phyloP scores from a whole-genome alignment of 2,888 invertebrate species.

The Smittia sp. region DNA sequence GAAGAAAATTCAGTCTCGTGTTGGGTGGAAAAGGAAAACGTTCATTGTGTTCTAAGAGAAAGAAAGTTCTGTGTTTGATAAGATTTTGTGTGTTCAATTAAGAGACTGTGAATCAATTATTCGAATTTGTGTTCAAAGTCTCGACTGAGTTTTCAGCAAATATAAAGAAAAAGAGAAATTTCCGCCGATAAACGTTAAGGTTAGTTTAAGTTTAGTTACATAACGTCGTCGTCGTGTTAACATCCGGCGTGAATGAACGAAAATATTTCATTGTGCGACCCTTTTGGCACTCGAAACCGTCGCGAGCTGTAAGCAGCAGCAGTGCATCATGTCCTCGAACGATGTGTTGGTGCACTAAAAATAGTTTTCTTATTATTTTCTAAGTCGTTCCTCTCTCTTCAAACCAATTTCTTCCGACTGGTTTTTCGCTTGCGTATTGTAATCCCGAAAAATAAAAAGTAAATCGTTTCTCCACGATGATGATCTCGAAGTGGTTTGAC shows the following conservation, averaged over 20 bases:
- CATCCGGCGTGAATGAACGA: constrained; percentile 11
- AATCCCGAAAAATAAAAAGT: constrained; percentile 12
- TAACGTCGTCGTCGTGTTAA: background rate
- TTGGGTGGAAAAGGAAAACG: background rate
- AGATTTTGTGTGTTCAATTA: too few relatives aligned
- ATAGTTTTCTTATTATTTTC: constrained; percentile 36
- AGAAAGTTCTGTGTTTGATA: background rate
- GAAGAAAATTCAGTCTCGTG: background rate
- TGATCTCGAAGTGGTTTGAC: constrained; percentile 40
- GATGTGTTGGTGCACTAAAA: constrained; percentile 19
- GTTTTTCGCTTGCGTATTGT: constrained; percentile 4
- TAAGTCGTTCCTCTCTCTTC: background rate
- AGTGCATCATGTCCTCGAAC: constrained; percentile 27
- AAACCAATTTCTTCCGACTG: constrained; percentile 13
- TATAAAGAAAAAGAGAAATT: background rate
- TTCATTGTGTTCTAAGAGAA: background rate
- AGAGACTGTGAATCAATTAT: too few relatives aligned
- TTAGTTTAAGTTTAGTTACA: background rate
- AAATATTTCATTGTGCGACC: constrained; percentile 16
- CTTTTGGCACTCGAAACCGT: background rate
- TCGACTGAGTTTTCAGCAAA: background rate
- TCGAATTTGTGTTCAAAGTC: constrained; percentile 2
- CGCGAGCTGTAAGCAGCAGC: background rate
- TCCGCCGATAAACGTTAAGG: background rate
- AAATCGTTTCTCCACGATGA: constrained; percentile 22